phyloP scores from a whole-genome alignment of 2,797 vertebrate species.

The Limnodromus scolopaceus region DNA sequence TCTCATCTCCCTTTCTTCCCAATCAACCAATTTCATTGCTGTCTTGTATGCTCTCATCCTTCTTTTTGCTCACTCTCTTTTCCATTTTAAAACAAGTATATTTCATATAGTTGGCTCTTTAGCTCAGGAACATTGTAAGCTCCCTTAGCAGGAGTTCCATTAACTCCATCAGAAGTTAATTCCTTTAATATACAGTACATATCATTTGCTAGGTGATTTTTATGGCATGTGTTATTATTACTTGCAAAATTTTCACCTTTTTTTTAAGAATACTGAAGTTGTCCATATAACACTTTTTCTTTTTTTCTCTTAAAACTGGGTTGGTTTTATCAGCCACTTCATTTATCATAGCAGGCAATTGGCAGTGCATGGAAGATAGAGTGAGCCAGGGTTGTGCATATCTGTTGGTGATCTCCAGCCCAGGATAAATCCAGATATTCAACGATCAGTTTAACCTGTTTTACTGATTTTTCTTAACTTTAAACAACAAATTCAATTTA shows the following conservation, averaged over 20 bases:
- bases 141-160: neutral
- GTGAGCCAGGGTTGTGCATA: neutral
- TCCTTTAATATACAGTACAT: neutral
- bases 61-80: neutral
- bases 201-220: neutral
- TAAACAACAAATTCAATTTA: neutral
- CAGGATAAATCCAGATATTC: neutral
- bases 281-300: neutral
- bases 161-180: neutral
- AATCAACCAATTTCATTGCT: neutral
- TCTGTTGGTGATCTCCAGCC: neutral
- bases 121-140: neutral
- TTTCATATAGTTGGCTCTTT: neutral
- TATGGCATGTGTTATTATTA: neutral
- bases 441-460: neutral
- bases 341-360: neutral
- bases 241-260: neutral
- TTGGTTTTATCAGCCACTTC: neutral
- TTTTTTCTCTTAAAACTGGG: neutral
- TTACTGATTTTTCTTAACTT: neutral
- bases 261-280: neutral
- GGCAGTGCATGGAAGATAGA: neutral
- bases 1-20: neutral
- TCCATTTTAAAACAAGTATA: neutral
- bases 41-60: neutral